phyloP scores from a whole-genome alignment of 1,140 invertebrate genomes.

The Caenorhabditis elegans region DNA sequence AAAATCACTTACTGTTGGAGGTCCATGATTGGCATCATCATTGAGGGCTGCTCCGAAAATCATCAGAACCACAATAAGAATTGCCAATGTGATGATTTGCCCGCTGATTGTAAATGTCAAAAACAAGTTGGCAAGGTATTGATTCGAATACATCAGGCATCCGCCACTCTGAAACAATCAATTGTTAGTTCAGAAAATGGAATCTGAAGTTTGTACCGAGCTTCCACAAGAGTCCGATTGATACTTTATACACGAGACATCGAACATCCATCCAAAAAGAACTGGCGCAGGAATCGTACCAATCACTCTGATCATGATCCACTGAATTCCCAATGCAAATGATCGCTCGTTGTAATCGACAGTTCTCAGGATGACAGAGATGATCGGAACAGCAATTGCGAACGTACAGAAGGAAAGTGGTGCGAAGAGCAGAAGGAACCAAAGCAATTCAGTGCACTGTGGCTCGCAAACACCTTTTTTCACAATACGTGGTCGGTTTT shows the following conservation, averaged over 20 bases:
- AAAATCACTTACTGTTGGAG: background rate
- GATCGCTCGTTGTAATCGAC: conserved; percentile 64
- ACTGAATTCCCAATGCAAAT: conserved; percentile 65
- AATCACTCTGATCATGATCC: conserved; percentile 65
- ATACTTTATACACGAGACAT: conserved; percentile 65
- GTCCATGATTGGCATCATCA: background rate
- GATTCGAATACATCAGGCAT: conserved; percentile 65
- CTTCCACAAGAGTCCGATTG: conserved; percentile 62
- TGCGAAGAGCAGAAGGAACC: conserved; percentile 63
- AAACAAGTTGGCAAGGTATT: conserved; percentile 63
- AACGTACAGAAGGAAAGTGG: conserved; percentile 66
- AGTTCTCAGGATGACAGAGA: conserved; percentile 65
- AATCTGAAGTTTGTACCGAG: conserved; percentile 1
- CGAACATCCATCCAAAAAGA: conserved; percentile 66
- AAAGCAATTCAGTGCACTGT: conserved; percentile 61
- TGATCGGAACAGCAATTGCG: conserved; percentile 63
- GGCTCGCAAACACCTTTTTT: conserved; percentile 66
- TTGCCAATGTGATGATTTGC: conserved; percentile 45
- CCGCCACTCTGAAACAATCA: conserved; percentile 50
- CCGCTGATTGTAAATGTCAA: conserved; percentile 61
- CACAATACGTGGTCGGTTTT: conserved; percentile 52
- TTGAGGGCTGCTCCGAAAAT: background rate
- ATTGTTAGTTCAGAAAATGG: background rate
- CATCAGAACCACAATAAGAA: conserved; percentile 14
- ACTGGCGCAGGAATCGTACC: conserved; percentile 65